Evolutionary conservation across 2,797 vertebrate species (phyloP).

Genomic region (Perodicticus potto): DNA sequence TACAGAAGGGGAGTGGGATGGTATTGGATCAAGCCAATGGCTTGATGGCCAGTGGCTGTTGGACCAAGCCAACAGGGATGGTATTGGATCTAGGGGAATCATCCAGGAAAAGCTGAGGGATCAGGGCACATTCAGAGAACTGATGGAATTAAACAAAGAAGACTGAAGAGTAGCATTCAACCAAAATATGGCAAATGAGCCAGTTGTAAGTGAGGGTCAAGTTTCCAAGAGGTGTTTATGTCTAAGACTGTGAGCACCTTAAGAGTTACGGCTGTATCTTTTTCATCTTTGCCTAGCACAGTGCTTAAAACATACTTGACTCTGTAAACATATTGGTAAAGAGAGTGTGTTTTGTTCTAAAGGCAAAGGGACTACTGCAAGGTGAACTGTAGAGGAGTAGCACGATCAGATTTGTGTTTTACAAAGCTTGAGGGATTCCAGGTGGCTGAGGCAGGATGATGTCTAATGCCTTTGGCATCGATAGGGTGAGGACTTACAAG

Average conservation of each 20-base stretch:
- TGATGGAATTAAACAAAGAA: not conserved
- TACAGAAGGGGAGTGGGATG: not conserved
- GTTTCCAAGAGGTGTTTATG: not conserved
- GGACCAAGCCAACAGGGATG: too few relatives aligned
- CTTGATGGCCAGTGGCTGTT: too few relatives aligned
- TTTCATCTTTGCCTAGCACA: not conserved
- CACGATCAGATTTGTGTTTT: not conserved
- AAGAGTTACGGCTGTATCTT: not conserved
- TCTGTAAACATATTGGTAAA: not conserved
- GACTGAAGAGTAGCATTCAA: not conserved
- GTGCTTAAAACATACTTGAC: not conserved
- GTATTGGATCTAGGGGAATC: not conserved
- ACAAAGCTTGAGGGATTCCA: not conserved
- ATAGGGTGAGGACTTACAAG: not conserved
- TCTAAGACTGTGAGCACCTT: not conserved
- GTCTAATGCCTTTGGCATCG: fast-evolving
- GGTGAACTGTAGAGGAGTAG: not conserved
- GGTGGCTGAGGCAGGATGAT: not conserved
- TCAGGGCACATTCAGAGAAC: not conserved
- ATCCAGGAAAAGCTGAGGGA: not conserved
- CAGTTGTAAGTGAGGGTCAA: not conserved
- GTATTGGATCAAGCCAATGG: too few relatives aligned
- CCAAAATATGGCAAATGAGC: not conserved
- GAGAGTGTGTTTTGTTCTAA: not conserved
- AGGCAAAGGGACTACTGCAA: not conserved